Evolutionary conservation across 1,140 invertebrate genomes (phyloP), one percentile per base, ranked within the genome.

Genomic region (Branchinecta lynchi): DNA sequence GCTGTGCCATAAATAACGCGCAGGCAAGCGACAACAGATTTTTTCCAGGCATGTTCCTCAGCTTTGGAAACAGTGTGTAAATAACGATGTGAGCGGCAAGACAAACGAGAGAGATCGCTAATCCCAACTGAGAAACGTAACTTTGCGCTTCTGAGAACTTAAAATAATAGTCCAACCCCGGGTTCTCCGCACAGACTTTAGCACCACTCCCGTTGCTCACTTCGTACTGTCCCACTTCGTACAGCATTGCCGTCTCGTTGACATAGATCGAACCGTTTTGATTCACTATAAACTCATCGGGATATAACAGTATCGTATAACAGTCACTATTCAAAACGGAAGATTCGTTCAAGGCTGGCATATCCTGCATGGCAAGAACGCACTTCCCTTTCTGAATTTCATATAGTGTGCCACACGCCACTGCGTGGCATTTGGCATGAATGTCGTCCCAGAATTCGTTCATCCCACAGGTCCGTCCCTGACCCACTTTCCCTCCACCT

Each of bases 31-130:
- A 82, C 70, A 83, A 77, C 0, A 81, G 76, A 73, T 81, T 82
- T 43, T 80, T 79, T 32, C 81, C 83, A 0, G 82, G 83, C 10
- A 83, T 73, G 72, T 83, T 84, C 32, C 81, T 74, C 45, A 83
- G 73, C 68, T 78, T 78, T 17, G 78, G 76, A n/a, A 83, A 76
- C 0, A 81, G 32, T 7, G 73, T 65, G 70, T 81, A 83, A 0
- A 82, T 78, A 1, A 79, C 15, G 15, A 84, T 77, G 66, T 81
- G 80, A 7, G 79, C 60, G 15, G 74, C 66, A 7, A 81, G 74
- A 65, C 78, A 80, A 9, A 76, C 70, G 0, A 81, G 71, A 3
- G 80, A 81, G 43, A 81, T 71, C 7, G 72, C 71, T 32, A 80
- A 72, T 10, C 74, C 76, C 9, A 79, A 71, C 1, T 74, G 66